These are phyloP conservation scores for Mohoua ochrocephala DNA, from an alignment of 2,113 vertebrate species.

Conservation along the genomic window DNA sequence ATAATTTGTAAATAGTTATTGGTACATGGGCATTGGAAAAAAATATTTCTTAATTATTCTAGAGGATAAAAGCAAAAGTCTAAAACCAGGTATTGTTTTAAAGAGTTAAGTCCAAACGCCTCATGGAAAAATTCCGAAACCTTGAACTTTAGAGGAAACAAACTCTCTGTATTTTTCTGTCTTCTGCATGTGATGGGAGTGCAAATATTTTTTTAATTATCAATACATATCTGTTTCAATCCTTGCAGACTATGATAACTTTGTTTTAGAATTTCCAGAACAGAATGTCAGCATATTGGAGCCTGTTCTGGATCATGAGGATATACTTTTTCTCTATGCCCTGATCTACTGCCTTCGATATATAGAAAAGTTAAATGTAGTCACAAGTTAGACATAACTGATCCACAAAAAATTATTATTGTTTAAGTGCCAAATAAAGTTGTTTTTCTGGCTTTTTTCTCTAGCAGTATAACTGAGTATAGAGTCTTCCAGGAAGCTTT, in stretches of 20 bases:
- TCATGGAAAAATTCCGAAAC: neutral
- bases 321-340: neutral
- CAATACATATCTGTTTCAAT: neutral
- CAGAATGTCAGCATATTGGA: neutral
- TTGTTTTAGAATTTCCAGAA: neutral
- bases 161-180: neutral
- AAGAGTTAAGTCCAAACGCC: neutral
- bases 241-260: neutral
- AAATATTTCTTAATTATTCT: neutral
- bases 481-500: neutral
- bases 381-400: neutral
- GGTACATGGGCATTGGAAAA: neutral
- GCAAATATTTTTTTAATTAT: neutral
- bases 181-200: neutral
- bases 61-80: neutral
- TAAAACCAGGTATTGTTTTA: neutral
- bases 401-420: neutral
- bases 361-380: neutral
- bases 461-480: neutral
- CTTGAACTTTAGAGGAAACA: neutral
- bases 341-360: neutral
- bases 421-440: neutral
- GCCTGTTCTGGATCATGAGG: neutral
- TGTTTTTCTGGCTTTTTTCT: rapidly evolving
- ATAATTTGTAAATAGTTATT: neutral